phyloP scores from a whole-genome alignment of 2,113 vertebrate genomes.

The Cichladusa arquata region DNA sequence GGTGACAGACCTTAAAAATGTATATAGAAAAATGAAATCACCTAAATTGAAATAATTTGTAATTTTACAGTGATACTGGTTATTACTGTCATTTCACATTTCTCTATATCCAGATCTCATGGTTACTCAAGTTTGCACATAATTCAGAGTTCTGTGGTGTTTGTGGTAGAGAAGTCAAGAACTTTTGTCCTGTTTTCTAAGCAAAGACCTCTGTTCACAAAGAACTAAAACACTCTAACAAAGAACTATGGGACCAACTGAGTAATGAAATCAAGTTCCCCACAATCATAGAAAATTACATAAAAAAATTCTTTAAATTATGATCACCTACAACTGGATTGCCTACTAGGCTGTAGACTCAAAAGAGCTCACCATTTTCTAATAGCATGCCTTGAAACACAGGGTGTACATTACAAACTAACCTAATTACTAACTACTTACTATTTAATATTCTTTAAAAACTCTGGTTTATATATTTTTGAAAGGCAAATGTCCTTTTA shows the following conservation, averaged over 20 bases:
- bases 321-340: neutral
- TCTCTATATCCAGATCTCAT: neutral
- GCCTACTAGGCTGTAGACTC: neutral
- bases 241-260: neutral
- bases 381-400: neutral
- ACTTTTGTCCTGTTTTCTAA: neutral
- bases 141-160: neutral
- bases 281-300: neutral
- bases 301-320: neutral
- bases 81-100: constrained; percentile 54
- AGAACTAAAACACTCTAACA: neutral
- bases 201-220: neutral
- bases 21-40: constrained; percentile 32
- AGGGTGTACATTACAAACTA: neutral
- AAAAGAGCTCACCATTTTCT: neutral
- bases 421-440: neutral
- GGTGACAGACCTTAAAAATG: constrained; percentile 9
- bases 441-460: neutral
- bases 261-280: neutral
- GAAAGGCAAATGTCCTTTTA: neutral
- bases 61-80: constrained; percentile 50
- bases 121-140: constrained; percentile 6
- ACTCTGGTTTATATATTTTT: rapidly evolving
- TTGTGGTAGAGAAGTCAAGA: neutral
- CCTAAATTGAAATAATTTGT: constrained; percentile 44